Percentiles rank a stretch among this genome's conserved stretches.
Evolutionary conservation across 2,113 vertebrate genomes (phyloP).

Genomic region (Hippopotamus amphibius): DNA sequence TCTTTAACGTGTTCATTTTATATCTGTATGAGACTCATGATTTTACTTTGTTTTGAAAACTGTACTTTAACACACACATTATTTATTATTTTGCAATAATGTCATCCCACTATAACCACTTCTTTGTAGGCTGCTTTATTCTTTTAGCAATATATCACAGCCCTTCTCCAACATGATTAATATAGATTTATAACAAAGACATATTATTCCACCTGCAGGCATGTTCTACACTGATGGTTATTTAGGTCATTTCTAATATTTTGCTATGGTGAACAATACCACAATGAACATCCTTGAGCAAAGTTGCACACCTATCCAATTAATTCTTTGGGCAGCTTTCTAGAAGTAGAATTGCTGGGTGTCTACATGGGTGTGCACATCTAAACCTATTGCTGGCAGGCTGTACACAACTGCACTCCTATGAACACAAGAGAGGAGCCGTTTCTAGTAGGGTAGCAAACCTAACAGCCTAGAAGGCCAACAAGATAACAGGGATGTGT

Average conservation of each 20-base stretch:
- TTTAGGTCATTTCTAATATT: slow-evolving; percentile 1
- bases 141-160: not conserved
- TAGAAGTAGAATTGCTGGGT: not conserved
- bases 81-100: not conserved
- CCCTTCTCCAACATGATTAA: not conserved
- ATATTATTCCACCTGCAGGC: not conserved
- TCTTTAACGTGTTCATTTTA: not conserved
- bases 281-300: not conserved
- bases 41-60: slow-evolving; percentile 50
- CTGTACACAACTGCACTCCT: not conserved
- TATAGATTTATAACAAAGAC: not conserved
- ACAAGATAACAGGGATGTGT: not conserved
- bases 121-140: not conserved
- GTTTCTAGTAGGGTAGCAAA: not conserved
- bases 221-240: not conserved
- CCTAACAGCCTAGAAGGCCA: not conserved
- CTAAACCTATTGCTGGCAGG: not conserved
- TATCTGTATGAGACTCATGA: not conserved
- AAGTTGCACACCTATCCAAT: not conserved
- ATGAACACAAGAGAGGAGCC: not conserved
- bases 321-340: not conserved
- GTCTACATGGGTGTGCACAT: not conserved
- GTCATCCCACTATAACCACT: not conserved
- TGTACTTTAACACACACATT: not conserved
- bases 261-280: not conserved